Evolutionary conservation across 2,113 vertebrate species (phyloP), one percentile per base, ranked within the genome.

Genomic region (Hiodon tergisus): DNA sequence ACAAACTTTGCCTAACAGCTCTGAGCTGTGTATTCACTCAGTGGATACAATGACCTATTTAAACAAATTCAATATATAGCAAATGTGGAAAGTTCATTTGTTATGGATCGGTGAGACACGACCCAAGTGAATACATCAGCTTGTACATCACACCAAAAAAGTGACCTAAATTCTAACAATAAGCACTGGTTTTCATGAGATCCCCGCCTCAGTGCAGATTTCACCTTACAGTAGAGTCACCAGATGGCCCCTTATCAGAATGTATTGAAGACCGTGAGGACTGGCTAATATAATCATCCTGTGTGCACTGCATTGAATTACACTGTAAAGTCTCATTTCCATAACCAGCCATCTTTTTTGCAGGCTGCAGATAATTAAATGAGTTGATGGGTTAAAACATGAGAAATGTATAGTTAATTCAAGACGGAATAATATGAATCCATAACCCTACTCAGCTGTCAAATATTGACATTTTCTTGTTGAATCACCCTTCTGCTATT

Each of bases 11-110:
- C 31, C 31, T 31, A 31, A 31, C 31, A 31, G 31, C 31, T 31
- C 31, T 31, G 31, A 31, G 31, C 31, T 31, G 31, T 31, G 31
- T 31, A 31, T 31, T 31, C 31, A 31, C 31, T 31, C 2, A 31
- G 31, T 31, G 31, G 31, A 31, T 7, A 8, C 46, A 60, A 52
- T 76, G 67, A 62, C 73, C 16, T 47, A 75, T 7, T 59, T 75
- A 65, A 46, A n/a, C 9, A 52, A 2, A 11, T 4, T 75, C 67
- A 69, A 51, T 57, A 57, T 53, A 47, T 69, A 31, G 31, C 31
- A 31, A 31, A 58, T 58, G 62, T 76, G 68, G 68, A 70, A 70
- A 70, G 16, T 11, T 63, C 50, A 16, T 63, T 71, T 11, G 16
- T 11, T 6, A 76, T 62, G 46, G 53, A 68, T 59, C 48, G 58